Conservation (phyloP, 2,797 vertebrate genomes). For the Gorsachius magnificus region DNA sequence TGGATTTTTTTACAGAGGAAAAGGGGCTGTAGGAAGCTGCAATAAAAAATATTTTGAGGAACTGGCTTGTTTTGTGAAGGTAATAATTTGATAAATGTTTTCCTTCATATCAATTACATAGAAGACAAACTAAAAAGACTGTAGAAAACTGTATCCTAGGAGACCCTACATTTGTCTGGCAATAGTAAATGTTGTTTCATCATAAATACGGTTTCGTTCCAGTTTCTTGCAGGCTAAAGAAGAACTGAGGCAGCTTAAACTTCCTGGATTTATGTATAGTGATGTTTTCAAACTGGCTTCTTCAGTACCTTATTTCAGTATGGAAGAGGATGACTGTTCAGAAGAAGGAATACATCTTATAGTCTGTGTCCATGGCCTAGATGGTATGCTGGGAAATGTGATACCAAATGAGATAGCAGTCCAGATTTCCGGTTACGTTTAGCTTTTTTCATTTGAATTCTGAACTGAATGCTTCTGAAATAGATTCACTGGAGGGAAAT, state of each 20-base stretch:
- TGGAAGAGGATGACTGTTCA: constrained; percentile 90
- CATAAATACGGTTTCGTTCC: constrained; percentile 32
- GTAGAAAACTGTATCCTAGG: background rate
- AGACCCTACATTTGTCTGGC: background rate
- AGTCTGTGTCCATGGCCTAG: constrained; percentile 96
- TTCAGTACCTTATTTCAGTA: constrained; percentile 91
- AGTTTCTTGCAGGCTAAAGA: constrained; percentile 96
- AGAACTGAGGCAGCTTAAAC: constrained; percentile 90
- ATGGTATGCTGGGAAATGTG: constrained; percentile 79
- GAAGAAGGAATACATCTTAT: constrained; percentile 96
- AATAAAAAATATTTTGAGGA: background rate
- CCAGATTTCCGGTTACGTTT: background rate
- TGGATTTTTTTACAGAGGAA: background rate
- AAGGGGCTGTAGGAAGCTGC: background rate
- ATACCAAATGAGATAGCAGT: background rate
- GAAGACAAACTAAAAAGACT: background rate
- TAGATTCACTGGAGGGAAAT: background rate
- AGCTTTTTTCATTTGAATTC: background rate
- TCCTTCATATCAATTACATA: background rate
- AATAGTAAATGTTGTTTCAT: background rate
- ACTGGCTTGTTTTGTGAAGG: background rate
- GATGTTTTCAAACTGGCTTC: constrained; percentile 92
- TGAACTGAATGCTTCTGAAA: background rate
- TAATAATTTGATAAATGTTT: background rate
- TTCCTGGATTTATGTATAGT: constrained; percentile 97